Conservation (phyloP, 2,888 invertebrate species). For the Acrocyrtus sp. region DNA sequence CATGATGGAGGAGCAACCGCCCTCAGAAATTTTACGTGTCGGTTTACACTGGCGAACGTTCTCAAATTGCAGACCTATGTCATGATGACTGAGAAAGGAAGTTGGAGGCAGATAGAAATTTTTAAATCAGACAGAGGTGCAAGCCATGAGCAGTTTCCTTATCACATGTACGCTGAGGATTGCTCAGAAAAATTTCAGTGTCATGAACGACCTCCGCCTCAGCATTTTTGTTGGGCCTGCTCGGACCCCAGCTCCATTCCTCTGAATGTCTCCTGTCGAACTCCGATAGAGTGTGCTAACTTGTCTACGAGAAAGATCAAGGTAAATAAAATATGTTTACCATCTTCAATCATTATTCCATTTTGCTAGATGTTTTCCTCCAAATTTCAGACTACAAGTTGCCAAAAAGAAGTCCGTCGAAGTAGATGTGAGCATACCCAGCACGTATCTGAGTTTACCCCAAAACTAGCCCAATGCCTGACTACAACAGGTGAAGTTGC, state of each 20-base stretch:
- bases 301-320: constrained; percentile 3
- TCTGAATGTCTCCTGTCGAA: neutral
- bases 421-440: too few relatives aligned
- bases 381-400: neutral
- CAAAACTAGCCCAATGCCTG: constrained; percentile 23
- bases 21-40: constrained; percentile 25
- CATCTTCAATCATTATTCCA: too few relatives aligned
- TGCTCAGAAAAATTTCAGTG: too few relatives aligned
- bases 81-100: neutral
- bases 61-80: constrained; percentile 16
- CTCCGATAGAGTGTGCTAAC: constrained; percentile 14
- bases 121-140: too few relatives aligned
- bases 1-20: constrained; percentile 24
- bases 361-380: constrained; percentile 10
- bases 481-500: too few relatives aligned
- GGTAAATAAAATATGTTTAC: too few relatives aligned
- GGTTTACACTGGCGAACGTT: neutral
- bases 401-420: neutral
- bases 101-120: neutral
- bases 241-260: constrained; percentile 21
- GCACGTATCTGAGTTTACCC: constrained; percentile 21
- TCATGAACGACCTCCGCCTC: too few relatives aligned
- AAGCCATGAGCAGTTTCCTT: too few relatives aligned
- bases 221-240: constrained; percentile 25
- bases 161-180: too few relatives aligned